Conservation (phyloP, 1,140 invertebrate species). For the Bilobella aurantiaca region DNA sequence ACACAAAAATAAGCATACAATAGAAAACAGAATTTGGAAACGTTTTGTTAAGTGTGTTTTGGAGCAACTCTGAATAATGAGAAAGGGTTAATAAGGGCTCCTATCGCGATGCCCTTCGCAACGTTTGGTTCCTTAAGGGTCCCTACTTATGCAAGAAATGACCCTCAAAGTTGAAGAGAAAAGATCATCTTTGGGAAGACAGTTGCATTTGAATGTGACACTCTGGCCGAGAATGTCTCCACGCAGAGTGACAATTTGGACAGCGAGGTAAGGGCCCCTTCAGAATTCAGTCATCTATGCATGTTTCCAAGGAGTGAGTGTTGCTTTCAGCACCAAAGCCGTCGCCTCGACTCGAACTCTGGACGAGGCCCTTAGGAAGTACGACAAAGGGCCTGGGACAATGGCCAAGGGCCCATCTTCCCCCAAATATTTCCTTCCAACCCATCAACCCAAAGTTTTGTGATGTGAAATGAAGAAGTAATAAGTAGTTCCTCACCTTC, state of each 20-base stretch:
- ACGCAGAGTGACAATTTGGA: constrained; percentile 1
- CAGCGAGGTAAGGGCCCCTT: neutral
- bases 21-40: too few species aligned
- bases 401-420: too few species aligned
- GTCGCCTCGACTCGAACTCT: constrained; percentile 21
- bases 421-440: neutral
- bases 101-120: neutral
- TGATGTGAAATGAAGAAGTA: constrained; percentile 8
- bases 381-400: too few species aligned
- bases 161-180: neutral
- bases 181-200: neutral
- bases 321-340: constrained; percentile 30
- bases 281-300: neutral
- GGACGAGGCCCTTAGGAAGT: too few species aligned
- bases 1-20: neutral
- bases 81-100: neutral
- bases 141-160: neutral
- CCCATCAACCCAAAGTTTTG: constrained; percentile 5
- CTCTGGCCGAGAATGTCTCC: neutral
- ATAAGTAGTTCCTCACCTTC: constrained; percentile 9
- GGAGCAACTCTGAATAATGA: neutral
- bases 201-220: neutral
- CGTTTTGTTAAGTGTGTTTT: constrained; percentile 1
- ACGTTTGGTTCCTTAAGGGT: neutral
- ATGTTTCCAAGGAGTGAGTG: constrained; percentile 14